Evolutionary conservation across 2,888 invertebrate species (phyloP).

Genomic region (Cryptosula pallasiana): DNA sequence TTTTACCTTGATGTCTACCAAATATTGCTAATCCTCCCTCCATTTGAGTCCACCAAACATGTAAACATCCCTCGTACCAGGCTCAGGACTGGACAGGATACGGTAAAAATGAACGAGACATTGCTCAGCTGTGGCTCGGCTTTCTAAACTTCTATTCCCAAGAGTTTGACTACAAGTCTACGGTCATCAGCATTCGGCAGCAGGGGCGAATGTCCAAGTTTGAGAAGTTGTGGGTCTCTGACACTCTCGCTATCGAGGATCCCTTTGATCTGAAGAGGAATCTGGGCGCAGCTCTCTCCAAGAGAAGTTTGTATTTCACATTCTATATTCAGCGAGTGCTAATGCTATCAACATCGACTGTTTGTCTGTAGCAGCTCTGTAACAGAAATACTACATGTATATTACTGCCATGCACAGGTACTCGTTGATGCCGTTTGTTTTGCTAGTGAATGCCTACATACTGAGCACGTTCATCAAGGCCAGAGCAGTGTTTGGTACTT

Average conservation of each 20-base stretch:
- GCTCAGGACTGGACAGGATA: slow-evolving; percentile 52
- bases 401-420: too few relatives aligned
- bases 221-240: slow-evolving; percentile 59
- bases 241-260: slow-evolving; percentile 61
- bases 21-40: too few relatives aligned
- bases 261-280: slow-evolving; percentile 62
- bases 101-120: slow-evolving; percentile 53
- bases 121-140: slow-evolving; percentile 58
- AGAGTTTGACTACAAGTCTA: slow-evolving; percentile 56
- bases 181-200: slow-evolving; percentile 57
- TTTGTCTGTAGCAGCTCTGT: too few relatives aligned
- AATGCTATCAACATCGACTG: too few relatives aligned
- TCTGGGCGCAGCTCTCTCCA: slow-evolving; percentile 58
- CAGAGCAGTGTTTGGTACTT: slow-evolving; percentile 41
- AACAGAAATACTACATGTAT: too few relatives aligned
- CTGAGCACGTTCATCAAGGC: slow-evolving; percentile 52
- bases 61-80: too few relatives aligned
- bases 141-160: slow-evolving; percentile 59
- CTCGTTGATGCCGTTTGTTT: too few relatives aligned
- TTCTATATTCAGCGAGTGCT: too few relatives aligned
- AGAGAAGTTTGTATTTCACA: slow-evolving; percentile 58
- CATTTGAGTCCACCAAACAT: too few relatives aligned
- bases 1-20: too few relatives aligned
- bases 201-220: slow-evolving; percentile 54
- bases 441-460: slow-evolving; percentile 56